Conservation (phyloP, 92 coral and sea anemone species). For the Epizoanthus fatuus region DNA sequence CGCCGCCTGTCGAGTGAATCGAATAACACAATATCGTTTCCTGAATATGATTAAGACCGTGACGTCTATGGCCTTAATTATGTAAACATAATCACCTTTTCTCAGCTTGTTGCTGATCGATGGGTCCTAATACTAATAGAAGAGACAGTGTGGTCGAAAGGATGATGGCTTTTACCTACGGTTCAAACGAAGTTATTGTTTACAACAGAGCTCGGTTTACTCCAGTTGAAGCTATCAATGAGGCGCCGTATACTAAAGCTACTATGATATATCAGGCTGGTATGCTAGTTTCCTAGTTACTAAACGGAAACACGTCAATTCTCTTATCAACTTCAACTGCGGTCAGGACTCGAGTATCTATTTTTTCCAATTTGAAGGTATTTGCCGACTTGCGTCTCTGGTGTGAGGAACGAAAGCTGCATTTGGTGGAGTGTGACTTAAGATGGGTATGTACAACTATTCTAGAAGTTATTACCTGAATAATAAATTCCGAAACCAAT, state of each 20-base stretch:
- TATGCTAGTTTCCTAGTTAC: too few relatives aligned
- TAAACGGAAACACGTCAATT: too few relatives aligned
- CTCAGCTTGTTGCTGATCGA: not conserved
- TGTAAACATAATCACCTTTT: not conserved
- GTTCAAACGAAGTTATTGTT: too few relatives aligned
- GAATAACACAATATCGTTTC: not conserved
- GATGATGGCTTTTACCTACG: too few relatives aligned
- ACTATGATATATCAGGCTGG: too few relatives aligned
- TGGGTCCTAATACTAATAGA: conserved; percentile 1
- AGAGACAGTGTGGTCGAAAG: not conserved
- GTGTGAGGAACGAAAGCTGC: conserved; percentile 97
- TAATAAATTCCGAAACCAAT: too few relatives aligned
- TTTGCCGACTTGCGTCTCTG: conserved; percentile 96
- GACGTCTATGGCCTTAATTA: not conserved
- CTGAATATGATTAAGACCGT: conserved; percentile 27
- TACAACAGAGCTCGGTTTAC: too few relatives aligned
- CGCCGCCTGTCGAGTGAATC: not conserved
- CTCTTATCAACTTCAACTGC: too few relatives aligned
- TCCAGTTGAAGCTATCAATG: too few relatives aligned
- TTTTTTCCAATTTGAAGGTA: conserved; percentile 49
- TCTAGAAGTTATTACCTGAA: not conserved
- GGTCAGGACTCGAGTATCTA: too few relatives aligned
- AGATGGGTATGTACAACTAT: conserved; percentile 84
- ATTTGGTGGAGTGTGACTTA: conserved; percentile 94
- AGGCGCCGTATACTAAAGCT: too few relatives aligned